Base-by-base conservation (phyloP, 2,113 vertebrate genomes). In the Psephotus haematonotus region DNA sequence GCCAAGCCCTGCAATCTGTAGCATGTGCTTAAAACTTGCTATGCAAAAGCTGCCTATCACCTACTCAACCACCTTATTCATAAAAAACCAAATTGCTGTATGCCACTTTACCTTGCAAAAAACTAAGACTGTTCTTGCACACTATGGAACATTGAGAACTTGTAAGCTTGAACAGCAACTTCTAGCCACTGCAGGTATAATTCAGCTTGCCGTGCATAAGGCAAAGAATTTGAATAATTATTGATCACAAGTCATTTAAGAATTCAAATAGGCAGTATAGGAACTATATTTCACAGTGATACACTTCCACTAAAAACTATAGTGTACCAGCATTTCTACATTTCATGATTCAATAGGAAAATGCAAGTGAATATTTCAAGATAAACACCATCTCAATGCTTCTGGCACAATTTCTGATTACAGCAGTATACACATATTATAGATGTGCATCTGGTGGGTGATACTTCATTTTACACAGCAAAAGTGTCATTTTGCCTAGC, bases 161-260 rank as follows among this genome's bases (percentile, higher is more conserved):
- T 84, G 43, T 94, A 90, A 94, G 64, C 65, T 95, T 80, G 88
- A 97, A 76, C 43, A 35, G 76, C 60, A 86, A 47, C 67, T 96
- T 65, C 6, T 50, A 81, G 55, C 83, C 53, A 69, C 53, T 62
- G 44, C 79, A 92, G 76, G 78, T 91, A 86, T 88, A 97, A 94
- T 92, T 98, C 88, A 97, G 77, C 35, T 65, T 88, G 69, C 64
- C 69, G 77, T 78, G 59, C 33, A 37, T 59, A 95, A 82, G 95
- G 87, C 88, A 95, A 87, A 63, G 63, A 91, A 96, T 82, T 72
- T 69, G 93, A 96, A 75, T 90, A 96, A 82, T 90, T 92, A 90
- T 88, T 71, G 77, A 82, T 90, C 88, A 91, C 12, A 67, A 43
- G 95, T 97, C 27, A 88, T 78, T 95, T 88, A 95, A 95, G 88